phyloP scores from a whole-genome alignment of 2,113 vertebrate genomes.

The Rafetus swinhoei region DNA sequence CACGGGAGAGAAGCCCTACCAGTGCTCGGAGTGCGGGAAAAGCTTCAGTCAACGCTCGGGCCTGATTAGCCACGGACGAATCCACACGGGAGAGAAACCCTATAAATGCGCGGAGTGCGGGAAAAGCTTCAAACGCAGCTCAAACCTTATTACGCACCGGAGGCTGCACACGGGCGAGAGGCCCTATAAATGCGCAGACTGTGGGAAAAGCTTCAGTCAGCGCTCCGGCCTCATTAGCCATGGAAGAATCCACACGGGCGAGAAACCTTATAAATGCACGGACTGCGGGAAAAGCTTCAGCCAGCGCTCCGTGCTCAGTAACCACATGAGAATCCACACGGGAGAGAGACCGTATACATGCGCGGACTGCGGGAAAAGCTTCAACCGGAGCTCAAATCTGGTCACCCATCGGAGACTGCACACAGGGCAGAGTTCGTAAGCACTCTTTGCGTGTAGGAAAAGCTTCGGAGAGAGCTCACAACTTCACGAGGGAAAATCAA shows the following conservation, averaged over 20 bases:
- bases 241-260: background rate
- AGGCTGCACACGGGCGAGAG: background rate
- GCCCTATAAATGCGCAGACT: background rate
- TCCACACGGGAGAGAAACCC: background rate
- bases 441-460: background rate
- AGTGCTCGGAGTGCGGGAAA: background rate
- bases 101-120: background rate
- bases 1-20: background rate
- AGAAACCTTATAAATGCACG: background rate
- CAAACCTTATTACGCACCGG: background rate
- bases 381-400: background rate
- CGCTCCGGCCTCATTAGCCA: background rate
- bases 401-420: background rate
- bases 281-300: background rate
- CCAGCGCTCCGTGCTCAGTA: background rate
- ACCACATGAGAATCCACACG: background rate
- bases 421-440: background rate
- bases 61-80: background rate
- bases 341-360: background rate
- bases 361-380: background rate
- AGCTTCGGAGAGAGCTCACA: background rate
- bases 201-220: background rate
- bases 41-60: background rate
- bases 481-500: background rate
- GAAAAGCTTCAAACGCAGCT: background rate